Base-by-base conservation (phyloP, 2,888 invertebrate species). In the Stenodema calcarata region DNA sequence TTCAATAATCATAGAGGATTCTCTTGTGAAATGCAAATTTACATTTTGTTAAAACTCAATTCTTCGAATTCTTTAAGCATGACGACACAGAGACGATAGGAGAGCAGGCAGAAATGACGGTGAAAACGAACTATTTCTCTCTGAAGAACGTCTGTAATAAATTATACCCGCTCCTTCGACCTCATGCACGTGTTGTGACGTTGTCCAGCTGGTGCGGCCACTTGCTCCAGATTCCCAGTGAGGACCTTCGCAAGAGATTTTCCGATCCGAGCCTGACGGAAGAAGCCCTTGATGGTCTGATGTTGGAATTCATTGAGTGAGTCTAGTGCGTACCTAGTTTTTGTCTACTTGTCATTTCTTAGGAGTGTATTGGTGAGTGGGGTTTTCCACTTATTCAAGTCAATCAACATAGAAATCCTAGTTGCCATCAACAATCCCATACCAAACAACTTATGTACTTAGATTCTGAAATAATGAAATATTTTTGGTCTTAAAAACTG, bases 131-230 rank as follows among this genome's bases (percentile, higher is more conserved):
- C 90, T 96, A 94, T 90, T 95, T 94, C 90, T 92, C 93, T 14
- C 92, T 94, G 30, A 90, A 95, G 27, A 92, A 93, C 86, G 92
- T 94, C 0, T 96, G 96, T 85, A 92, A 94, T 80, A 91, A 93
- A 0, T 90, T 97, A 7, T 95, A 96, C 91, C 96, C 96, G 0
- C 90, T 96, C n/a, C 91, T 97, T 3, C 92, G 93, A 86, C 92
- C 94, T 69, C 93, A 95, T 89, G 95, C 95, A 0, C 93, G 95
- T 90, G 95, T 96, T 12, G 94, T 96, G 0, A 95, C 96, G 89
- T 92, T 96, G 0, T 95, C 96, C 0, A 96, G 96, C 88, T 93
- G 93, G 9, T 92, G 92, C 16, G 95, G 95, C 0, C 93, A 94
- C 83, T 90, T 95, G 62, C 91, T 92, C 0, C 92, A 92, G 3